A percentile compares a stretch with the other conserved stretches of the same genome.
phyloP scores from a whole-genome alignment of 2,113 vertebrate species.

The Uria aalge region DNA sequence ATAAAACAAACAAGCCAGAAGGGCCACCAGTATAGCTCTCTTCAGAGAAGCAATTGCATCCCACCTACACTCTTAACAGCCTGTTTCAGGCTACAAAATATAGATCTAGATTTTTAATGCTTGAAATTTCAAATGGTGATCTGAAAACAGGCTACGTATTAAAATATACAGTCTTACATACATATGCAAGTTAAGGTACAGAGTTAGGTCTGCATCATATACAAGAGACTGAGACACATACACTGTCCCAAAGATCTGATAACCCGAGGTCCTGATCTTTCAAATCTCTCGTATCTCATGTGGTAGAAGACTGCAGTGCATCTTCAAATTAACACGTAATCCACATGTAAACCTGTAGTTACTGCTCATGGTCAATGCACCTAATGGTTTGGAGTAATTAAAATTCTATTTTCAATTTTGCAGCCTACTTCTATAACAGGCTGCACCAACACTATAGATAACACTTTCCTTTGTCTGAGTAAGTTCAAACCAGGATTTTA shows the following conservation, averaged over 20 bases:
- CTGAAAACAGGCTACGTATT: neutral
- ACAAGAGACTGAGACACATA: neutral
- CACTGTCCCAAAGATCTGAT: neutral
- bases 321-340: neutral
- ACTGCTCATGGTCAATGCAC: neutral
- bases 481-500: neutral
- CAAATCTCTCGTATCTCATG: neutral
- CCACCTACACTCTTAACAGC: neutral
- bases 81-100: neutral
- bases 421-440: neutral
- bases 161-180: neutral
- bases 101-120: neutral
- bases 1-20: conserved; percentile 10
- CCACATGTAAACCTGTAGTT: neutral
- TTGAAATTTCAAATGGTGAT: neutral
- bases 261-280: neutral
- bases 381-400: neutral
- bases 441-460: neutral
- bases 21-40: neutral
- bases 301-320: neutral
- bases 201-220: neutral
- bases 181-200: neutral
- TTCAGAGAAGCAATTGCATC: neutral
- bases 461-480: neutral
- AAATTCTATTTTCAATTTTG: neutral